Base-by-base conservation (phyloP, 2,113 vertebrate genomes). In the Pseudopipra pipra region DNA sequence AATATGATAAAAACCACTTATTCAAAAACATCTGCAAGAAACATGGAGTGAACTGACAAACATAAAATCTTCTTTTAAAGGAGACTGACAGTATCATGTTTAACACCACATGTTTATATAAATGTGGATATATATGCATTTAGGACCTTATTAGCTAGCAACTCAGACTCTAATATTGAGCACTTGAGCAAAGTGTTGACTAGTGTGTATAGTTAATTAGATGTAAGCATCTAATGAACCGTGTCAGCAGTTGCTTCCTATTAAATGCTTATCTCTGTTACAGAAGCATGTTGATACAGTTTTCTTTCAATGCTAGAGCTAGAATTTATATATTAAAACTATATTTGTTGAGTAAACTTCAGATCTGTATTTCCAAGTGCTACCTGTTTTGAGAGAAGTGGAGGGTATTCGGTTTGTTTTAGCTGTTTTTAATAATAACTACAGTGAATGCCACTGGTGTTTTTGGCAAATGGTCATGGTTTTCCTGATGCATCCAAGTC, bases 201-300 rank as follows among this genome's bases (percentile, higher is more conserved):
- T 96, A n/a, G 79, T 63, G 63, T 73, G 46, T 95, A 68, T 61
- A 61, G 83, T 94, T 96, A 95, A 95, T 97, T 93, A 92, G 75
- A 81, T 94, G 95, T 95, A 94, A 96, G 72, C 22, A 90, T 96
- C 71, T 83, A 95, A 97, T 4, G 19, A 89, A 76, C 75, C 39
- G 59, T 90, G 87, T 95, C 72, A 86, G 74, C 95, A 86, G 72
- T 92, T 90, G 85, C 85, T 90, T 94, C 65, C 52, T 61, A 35
- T 91, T 96, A 96, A 91, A 85, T 76, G 31, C 33, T 88, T 93
- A 86, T 96, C 68, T 87, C 52, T 75, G 15, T 63, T 88, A 61
- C 61, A 80, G 75, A 77, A 91, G 44, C 68, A 72, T 52, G 28
- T 65, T 92, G 65, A 68, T 96, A n/a, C 12, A 33, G 35, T 90